phyloP scores from a whole-genome alignment of 2,797 vertebrate species.

The Schizopygopsis pylzovi region DNA sequence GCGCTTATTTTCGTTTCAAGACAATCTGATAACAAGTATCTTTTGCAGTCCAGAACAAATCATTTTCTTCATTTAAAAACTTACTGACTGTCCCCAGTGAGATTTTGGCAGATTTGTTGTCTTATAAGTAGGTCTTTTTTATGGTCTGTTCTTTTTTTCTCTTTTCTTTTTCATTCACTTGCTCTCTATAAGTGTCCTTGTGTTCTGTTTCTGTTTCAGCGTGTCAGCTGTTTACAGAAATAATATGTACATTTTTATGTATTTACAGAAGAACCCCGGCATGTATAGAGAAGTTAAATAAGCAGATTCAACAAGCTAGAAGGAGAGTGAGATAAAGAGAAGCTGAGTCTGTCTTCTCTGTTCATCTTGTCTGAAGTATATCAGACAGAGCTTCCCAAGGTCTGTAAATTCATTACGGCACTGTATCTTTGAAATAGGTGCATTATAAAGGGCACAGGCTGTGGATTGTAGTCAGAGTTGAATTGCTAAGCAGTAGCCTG shows the following conservation, averaged over 20 bases:
- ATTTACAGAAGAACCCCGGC: slow-evolving; percentile 41
- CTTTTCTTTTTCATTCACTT: background rate
- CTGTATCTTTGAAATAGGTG: slow-evolving; percentile 76
- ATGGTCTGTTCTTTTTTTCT: background rate
- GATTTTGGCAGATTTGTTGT: too few relatives aligned
- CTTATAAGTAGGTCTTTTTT: background rate
- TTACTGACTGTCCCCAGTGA: too few relatives aligned
- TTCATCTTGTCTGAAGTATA: slow-evolving; percentile 78
- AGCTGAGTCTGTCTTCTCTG: slow-evolving; percentile 67
- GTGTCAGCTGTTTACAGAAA: background rate
- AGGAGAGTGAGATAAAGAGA: slow-evolving; percentile 65
- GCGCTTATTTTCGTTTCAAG: background rate
- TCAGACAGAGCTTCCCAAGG: slow-evolving; percentile 81
- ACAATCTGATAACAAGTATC: background rate
- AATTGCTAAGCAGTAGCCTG: slow-evolving; percentile 84
- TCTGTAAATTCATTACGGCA: slow-evolving; percentile 82
- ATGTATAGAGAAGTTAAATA: background rate
- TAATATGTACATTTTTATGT: slow-evolving; percentile 1
- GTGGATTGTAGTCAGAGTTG: slow-evolving; percentile 79
- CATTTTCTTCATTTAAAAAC: background rate
- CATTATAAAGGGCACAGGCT: slow-evolving; percentile 64
- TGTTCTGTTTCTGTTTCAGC: background rate
- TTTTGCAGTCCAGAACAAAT: background rate
- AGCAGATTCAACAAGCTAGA: slow-evolving; percentile 44
- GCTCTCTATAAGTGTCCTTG: background rate